A percentile compares a stretch with the other conserved stretches of the same genome.
phyloP scores from a whole-genome alignment of 2,113 vertebrate genomes.

The Oncorhynchus mykiss region DNA sequence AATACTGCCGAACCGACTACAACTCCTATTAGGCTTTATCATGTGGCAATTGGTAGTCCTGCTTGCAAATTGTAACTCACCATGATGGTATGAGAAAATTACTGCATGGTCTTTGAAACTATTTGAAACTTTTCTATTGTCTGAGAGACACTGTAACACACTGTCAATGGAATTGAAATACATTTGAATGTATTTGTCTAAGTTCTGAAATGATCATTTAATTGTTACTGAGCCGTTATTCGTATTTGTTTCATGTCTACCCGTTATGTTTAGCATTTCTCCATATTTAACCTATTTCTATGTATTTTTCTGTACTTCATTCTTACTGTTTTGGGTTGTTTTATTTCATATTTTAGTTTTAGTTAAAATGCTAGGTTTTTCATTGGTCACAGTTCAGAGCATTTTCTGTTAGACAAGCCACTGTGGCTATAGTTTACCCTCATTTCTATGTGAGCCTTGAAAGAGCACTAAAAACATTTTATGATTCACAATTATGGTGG shows the following conservation, averaged over 20 bases:
- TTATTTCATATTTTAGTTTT: slow-evolving; percentile 23
- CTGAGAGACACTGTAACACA: slow-evolving; percentile 18
- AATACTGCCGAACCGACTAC: slow-evolving; percentile 49
- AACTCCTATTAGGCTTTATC: slow-evolving; percentile 31
- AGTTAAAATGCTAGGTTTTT: slow-evolving; percentile 14
- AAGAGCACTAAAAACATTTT: slow-evolving; percentile 60
- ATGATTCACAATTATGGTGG: slow-evolving; percentile 30
- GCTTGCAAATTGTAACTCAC: slow-evolving; percentile 16
- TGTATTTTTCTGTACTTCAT: slow-evolving; percentile 45
- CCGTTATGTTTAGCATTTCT: slow-evolving; percentile 9
- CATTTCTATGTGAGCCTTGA: slow-evolving; percentile 49
- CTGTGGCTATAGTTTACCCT: slow-evolving; percentile 30
- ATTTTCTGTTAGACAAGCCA: slow-evolving; percentile 52
- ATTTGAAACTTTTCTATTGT: slow-evolving; percentile 42
- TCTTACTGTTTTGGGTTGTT: slow-evolving; percentile 44
- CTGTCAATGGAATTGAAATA: background rate
- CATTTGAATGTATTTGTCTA: background rate
- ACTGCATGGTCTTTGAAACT: slow-evolving; percentile 8
- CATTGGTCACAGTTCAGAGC: slow-evolving; percentile 22
- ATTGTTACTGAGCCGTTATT: slow-evolving; percentile 27
- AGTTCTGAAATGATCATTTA: background rate
- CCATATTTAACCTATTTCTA: slow-evolving; percentile 35
- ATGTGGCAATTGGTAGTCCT: slow-evolving; percentile 27
- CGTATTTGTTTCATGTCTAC: slow-evolving; percentile 8
- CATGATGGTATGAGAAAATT: slow-evolving; percentile 21